Conservation (phyloP, 1,140 invertebrate genomes). For the Aphaenogaster floridana region DNA sequence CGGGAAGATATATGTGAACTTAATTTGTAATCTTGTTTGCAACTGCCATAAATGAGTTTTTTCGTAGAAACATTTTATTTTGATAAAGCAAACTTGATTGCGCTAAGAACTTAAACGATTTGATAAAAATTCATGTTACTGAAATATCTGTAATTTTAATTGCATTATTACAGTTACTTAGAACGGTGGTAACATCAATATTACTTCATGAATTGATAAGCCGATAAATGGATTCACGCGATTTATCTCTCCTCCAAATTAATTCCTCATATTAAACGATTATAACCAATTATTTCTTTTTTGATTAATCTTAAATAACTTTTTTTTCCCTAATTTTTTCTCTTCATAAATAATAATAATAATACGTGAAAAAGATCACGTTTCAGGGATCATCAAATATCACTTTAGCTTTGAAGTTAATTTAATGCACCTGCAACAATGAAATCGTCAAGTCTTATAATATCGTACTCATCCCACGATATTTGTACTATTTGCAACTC, state of each 20-base stretch:
- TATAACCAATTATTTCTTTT: not conserved
- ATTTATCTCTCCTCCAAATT: not conserved
- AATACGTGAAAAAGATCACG: not conserved
- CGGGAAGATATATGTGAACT: not conserved
- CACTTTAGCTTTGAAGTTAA: not conserved
- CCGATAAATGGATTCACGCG: not conserved
- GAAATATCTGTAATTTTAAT: not conserved
- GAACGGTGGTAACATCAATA: not conserved
- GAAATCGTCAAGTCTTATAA: not conserved
- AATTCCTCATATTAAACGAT: not conserved
- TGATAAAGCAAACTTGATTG: not conserved
- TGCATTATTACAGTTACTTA: not conserved
- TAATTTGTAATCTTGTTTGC: not conserved
- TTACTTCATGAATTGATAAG: not conserved
- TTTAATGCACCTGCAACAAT: slow-evolving; percentile 10
- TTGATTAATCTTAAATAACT: not conserved
- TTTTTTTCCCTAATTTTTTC: not conserved
- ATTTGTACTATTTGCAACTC: slow-evolving; percentile 30
- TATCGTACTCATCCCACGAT: not conserved
- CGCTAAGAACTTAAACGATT: not conserved
- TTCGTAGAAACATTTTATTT: not conserved
- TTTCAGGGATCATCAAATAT: not conserved
- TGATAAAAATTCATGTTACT: slow-evolving; percentile 16
- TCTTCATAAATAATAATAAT: not conserved
- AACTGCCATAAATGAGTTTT: not conserved